Base-by-base conservation (phyloP, 2,888 invertebrate species). In the Synanthedon myopaeformis region DNA sequence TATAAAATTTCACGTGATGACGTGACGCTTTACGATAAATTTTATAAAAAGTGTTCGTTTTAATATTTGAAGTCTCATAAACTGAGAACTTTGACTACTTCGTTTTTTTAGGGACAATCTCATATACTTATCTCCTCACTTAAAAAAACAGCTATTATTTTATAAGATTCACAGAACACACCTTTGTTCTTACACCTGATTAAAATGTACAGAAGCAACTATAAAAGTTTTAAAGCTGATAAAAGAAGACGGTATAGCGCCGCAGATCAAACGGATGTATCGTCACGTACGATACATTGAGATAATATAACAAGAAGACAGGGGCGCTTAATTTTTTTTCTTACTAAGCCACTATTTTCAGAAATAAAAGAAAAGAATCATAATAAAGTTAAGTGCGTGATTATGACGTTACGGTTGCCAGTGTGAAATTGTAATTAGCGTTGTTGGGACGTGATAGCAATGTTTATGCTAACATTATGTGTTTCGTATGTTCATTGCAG, bases 171-270 rank as follows among this genome's bases (percentile, higher is more conserved):
- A 35, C 35, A 73, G 81, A 82, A 84, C 68, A 66, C 63, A 12
- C 66, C 64, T 70, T 72, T 70, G 72, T 74, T 77, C 78, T 73
- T 70, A 66, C 35, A 35, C 59, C 77, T 82, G 76, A 82, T 86
- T 83, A 83, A 84, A 81, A 86, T 86, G 83, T 82, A 85, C 76
- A 80, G 82, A 77, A 81, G 85, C 79, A 67, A 64, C 65, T 69
- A 72, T 74, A 76, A 79, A 74, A 72, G 71, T 77, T 78, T 78
- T 77, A 72, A 71, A 64, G 71, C 61, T 71, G 76, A 79, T 79
- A 81, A 76, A 81, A 61, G 62, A 63, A 60, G 70, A 67, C 80
- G 80, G 81, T 74, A 10, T 10, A 69, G 75, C 76, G 75, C 73
- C 70, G 59, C 56, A 67, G 71, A 74, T 82, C 85, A 85, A 85